phyloP scores from a whole-genome alignment of 2,797 vertebrate species.

The Megalops cyprinoides region DNA sequence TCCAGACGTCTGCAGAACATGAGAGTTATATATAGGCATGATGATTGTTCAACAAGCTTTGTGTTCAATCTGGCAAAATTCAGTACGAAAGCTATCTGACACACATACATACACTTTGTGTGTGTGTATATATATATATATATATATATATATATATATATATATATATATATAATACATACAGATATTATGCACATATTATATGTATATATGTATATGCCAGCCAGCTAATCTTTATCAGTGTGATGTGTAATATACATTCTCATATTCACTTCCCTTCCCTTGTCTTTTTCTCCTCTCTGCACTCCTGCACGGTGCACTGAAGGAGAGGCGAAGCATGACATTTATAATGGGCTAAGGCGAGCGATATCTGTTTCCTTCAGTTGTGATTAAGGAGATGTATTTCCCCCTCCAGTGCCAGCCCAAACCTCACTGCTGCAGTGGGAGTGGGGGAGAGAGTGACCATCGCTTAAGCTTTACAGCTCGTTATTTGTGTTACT shows the following conservation, averaged over 20 bases:
- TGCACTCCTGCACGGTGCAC: neutral
- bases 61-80: no score
- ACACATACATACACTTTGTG: no score
- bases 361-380: conserved; percentile 23
- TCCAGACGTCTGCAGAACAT: neutral
- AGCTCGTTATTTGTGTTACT: neutral
- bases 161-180: no score
- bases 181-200: no score
- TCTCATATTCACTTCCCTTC: neutral
- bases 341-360: conserved; percentile 21
- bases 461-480: neutral
- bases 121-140: no score
- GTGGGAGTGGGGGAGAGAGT: neutral
- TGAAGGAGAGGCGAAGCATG: conserved; percentile 9
- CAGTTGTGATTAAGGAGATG: conserved; percentile 26
- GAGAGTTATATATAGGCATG: neutral
- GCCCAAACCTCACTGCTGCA: neutral
- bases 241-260: neutral
- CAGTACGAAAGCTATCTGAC: no score
- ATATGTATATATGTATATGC: neutral
- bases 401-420: neutral
- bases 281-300: neutral
- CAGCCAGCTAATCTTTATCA: neutral
- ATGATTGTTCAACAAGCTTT: no score
- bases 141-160: no score